Percentiles rank a stretch among this genome's conserved stretches.
Conservation (phyloP, 2,797 vertebrate species). For the Semaprochilodus insignis region DNA sequence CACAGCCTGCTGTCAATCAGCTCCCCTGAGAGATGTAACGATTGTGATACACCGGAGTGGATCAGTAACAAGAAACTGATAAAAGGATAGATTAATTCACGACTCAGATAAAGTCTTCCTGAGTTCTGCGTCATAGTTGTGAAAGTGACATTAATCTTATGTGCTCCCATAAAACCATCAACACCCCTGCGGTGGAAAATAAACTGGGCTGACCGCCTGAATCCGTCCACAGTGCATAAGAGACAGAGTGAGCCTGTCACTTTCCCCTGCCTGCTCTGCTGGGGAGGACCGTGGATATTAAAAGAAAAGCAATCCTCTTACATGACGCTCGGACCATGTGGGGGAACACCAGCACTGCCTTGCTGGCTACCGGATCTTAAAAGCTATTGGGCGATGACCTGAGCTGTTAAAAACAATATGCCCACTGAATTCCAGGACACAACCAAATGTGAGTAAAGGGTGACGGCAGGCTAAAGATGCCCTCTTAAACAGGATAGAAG, state of each 20-base stretch:
- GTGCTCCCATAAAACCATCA: not conserved
- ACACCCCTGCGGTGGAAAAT: not conserved
- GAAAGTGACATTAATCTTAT: conserved; percentile 3
- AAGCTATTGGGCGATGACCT: not conserved
- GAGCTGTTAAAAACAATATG: not conserved
- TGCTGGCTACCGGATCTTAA: not conserved
- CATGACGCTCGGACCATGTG: conserved; percentile 36
- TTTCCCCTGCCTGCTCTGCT: conserved; percentile 34
- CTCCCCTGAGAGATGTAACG: not conserved
- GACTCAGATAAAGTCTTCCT: conserved; percentile 6
- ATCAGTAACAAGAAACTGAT: not conserved
- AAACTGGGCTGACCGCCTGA: not conserved
- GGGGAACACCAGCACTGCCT: conserved; percentile 8
- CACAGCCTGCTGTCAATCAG: not conserved
- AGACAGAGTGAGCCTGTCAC: conserved; percentile 19
- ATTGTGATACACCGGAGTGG: not conserved
- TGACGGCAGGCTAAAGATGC: not conserved
- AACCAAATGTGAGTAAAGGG: not conserved
- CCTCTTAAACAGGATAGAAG: not conserved
- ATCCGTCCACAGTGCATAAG: not conserved
- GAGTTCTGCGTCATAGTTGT: not conserved
- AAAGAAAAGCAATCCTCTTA: conserved; percentile 90
- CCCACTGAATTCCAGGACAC: not conserved
- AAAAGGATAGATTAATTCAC: not conserved
- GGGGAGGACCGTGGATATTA: conserved; percentile 75